phyloP scores from a whole-genome alignment of 2,113 vertebrate species.

The Phrynosoma platyrhinos region DNA sequence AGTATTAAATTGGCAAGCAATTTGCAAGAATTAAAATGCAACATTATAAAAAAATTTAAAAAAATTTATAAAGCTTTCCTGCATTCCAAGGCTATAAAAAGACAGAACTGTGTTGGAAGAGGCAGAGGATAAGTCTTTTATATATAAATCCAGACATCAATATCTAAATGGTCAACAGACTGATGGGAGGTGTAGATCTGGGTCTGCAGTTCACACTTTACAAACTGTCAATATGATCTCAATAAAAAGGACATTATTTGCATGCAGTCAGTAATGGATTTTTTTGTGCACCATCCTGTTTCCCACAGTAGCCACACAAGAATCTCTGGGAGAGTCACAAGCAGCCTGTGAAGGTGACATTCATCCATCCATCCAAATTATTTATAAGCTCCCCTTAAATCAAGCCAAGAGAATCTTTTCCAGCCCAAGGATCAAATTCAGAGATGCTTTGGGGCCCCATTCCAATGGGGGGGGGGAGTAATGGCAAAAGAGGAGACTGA shows the following conservation, averaged over 20 bases:
- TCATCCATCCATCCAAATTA: neutral
- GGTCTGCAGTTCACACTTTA: neutral
- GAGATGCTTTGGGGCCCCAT: neutral
- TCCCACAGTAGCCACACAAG: neutral
- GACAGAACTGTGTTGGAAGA: constrained; percentile 51
- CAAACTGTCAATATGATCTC: too few species aligned
- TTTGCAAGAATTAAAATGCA: constrained; percentile 82
- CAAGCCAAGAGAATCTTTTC: neutral
- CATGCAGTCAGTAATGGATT: neutral
- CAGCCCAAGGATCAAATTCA: neutral
- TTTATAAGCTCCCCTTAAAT: neutral
- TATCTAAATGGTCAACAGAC: constrained; percentile 14
- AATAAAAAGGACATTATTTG: neutral
- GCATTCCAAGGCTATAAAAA: constrained; percentile 62
- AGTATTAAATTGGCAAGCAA: constrained; percentile 82
- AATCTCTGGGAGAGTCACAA: neutral
- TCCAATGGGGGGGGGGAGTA: too few species aligned
- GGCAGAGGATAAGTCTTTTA: constrained; percentile 39
- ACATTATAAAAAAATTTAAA: constrained; percentile 26
- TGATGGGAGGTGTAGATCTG: neutral
- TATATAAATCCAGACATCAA: constrained; percentile 5
- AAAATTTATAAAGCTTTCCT: constrained; percentile 58
- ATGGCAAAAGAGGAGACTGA: too few species aligned
- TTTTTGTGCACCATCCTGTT: neutral
- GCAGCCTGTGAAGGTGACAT: neutral